Base-by-base conservation (phyloP, 2,888 invertebrate genomes). In the Rotaria sp. region DNA sequence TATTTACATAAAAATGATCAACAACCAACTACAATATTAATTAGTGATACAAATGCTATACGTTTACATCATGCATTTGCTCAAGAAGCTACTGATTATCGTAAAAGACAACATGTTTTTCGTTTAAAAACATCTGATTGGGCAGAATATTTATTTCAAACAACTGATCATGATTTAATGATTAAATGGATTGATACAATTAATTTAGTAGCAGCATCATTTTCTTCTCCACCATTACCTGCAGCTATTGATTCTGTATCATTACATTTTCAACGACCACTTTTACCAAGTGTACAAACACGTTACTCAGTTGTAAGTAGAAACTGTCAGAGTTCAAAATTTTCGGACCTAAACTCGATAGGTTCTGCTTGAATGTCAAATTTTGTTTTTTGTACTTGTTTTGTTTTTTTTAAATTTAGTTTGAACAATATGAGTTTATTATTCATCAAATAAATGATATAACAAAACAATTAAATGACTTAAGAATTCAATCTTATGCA, bases 121-220 rank as follows among this genome's bases (percentile, higher is more conserved):
- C 94, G 97, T 90, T 93, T 99, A 90, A 95, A 96, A 91, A 97
- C 98, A 84, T 96, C 98, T 59, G 97, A 97, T 92, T 95, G 96
- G 92, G 96, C 98, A 1, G 97, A 97, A 92, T 97, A 95, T 93
- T 94, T 99, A 89, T 97, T 99, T 92, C 98, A 99, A 93, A 97
- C 98, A 50, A 67, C 92, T 88, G 92, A 92, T 89, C 91, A 91
- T 87, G 90, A 90, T 87, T 97, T 98, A 92, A 93, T 97, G 89
- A 95, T 96, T 90, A 96, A 96, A 87, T 99, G 98, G 99, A 95
- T 98, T 90, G 96, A 97, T 92, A 96, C 96, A 84, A 95, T 99
- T 88, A 99, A 99, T 93, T 96, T 95, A 92, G 97, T 98, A 87
- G 96, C 97, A 90, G 97, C 97, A 87, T 95, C 95, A 91, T 95